A percentile compares a stretch with the other conserved stretches of the same genome.
Conservation (phyloP, 2,888 invertebrate genomes). For the Trilocha varians region DNA sequence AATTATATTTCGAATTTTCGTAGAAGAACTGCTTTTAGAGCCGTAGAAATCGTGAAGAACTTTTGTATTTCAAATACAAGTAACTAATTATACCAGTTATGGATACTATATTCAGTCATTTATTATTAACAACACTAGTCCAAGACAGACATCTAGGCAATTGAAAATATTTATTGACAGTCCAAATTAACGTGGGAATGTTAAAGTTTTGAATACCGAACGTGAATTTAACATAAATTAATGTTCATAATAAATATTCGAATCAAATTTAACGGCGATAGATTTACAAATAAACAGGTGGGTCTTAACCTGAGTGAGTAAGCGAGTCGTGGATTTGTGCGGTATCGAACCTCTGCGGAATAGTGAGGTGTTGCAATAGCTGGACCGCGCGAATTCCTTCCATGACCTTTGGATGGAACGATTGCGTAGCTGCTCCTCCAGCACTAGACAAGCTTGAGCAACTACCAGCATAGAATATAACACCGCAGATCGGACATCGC, state of each 20-base stretch:
- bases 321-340: constrained; percentile 17
- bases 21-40: too few relatives aligned
- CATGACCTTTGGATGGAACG: constrained; percentile 70
- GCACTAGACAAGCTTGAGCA: constrained; percentile 65
- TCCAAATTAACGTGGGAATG: background rate
- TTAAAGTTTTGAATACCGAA: background rate
- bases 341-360: constrained; percentile 41
- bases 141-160: background rate
- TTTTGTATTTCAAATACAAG: too few relatives aligned
- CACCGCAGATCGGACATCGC: constrained; percentile 31
- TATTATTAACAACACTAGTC: background rate
- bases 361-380: constrained; percentile 57
- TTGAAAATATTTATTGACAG: background rate
- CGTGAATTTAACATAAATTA: background rate
- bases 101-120: too few relatives aligned
- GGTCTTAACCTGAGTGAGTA: constrained; percentile 2
- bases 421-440: constrained; percentile 65
- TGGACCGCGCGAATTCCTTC: constrained; percentile 71
- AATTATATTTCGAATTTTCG: too few relatives aligned
- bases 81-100: too few relatives aligned
- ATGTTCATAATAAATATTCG: background rate
- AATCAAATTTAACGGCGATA: background rate
- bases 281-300: constrained; percentile 1
- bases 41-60: too few relatives aligned
- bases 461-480: constrained; percentile 50